A percentile compares a stretch with the other conserved stretches of the same genome.
Evolutionary conservation across 2,888 invertebrate species (phyloP).

Genomic region (Cheilosia urbana): DNA sequence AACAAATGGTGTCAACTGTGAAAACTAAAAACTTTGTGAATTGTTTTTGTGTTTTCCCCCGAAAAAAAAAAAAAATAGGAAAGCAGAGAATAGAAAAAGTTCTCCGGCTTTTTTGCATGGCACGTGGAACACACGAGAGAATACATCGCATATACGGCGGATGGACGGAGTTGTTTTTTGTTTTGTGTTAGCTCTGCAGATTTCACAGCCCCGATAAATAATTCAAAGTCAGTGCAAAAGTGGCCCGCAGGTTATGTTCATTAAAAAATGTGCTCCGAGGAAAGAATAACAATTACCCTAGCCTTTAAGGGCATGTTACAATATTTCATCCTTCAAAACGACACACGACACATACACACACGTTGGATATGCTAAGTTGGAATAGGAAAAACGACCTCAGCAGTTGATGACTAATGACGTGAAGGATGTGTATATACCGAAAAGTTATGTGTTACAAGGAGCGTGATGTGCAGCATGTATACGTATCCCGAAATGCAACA

Average conservation of each 20-base stretch:
- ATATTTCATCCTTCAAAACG: constrained; percentile 31
- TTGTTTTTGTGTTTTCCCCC: constrained; percentile 53
- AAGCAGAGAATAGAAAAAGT: constrained; percentile 5
- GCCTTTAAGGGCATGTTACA: constrained; percentile 55
- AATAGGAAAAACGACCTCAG: constrained; percentile 6
- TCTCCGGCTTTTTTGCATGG: constrained; percentile 49
- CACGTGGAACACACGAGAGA: constrained; percentile 53
- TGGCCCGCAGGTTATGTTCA: constrained; percentile 73
- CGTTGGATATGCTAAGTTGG: neutral
- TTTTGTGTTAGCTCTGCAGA: constrained; percentile 50
- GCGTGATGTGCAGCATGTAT: constrained; percentile 24
- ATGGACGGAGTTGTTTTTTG: constrained; percentile 29
- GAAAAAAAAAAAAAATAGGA: constrained; percentile 22
- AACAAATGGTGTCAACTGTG: constrained; percentile 71
- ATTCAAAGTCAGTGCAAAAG: constrained; percentile 73
- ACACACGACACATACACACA: neutral
- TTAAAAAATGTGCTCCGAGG: constrained; percentile 66
- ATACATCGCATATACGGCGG: constrained; percentile 18
- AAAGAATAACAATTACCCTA: constrained; percentile 71
- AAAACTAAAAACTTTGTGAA: constrained; percentile 60
- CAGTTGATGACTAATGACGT: constrained; percentile 66
- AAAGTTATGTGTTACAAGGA: constrained; percentile 50
- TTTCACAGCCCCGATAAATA: constrained; percentile 71
- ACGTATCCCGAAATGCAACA: constrained; percentile 48
- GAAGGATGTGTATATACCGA: constrained; percentile 36